Evolutionary conservation across 2,888 invertebrate genomes (phyloP).

Genomic region (Celastrina argiolus): DNA sequence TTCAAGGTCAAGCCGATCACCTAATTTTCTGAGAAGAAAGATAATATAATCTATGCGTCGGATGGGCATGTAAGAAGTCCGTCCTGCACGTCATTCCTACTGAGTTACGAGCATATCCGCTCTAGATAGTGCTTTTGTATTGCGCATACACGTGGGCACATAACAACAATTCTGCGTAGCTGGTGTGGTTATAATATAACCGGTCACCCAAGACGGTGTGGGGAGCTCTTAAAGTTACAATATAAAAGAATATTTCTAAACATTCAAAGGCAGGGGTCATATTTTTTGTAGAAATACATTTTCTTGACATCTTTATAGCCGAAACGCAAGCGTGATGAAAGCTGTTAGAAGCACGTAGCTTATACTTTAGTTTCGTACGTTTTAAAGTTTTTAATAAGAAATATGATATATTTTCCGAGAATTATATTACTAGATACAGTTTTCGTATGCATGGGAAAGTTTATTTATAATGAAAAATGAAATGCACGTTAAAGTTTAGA

Average conservation of each 20-base stretch:
- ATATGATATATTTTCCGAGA: not conserved
- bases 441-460: not conserved
- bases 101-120: no score
- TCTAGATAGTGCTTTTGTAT: no score
- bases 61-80: no score
- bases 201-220: no score
- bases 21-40: no score
- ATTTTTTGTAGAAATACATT: conserved; percentile 13
- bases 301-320: conserved; percentile 3
- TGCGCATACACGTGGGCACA: no score
- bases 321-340: conserved; percentile 16
- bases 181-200: no score
- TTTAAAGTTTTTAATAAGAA: conserved; percentile 8
- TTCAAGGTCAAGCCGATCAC: no score
- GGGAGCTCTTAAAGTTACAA: no score
- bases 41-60: no score
- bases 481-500: conserved; percentile 17
- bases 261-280: not conserved
- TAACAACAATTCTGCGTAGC: no score
- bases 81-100: no score
- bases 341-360: conserved; percentile 17
- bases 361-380: conserved; percentile 1
- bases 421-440: not conserved
- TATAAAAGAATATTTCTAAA: conserved; percentile 23
- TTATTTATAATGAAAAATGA: conserved; percentile 3